Conservation (phyloP, 1,140 invertebrate genomes). For the Lepeophtheirus salmonis region DNA sequence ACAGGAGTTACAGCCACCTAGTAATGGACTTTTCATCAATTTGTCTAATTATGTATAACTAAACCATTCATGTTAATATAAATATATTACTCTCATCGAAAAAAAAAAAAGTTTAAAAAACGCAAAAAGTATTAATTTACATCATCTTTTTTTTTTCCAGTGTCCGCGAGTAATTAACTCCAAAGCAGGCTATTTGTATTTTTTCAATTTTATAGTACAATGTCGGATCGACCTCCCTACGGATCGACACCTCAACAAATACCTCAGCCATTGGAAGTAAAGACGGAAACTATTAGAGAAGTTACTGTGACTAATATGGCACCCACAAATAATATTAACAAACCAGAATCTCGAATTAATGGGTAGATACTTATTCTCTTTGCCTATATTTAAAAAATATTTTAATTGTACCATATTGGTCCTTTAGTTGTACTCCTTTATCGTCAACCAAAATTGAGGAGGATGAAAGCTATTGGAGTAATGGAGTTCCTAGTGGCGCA, state of each 20-base stretch:
- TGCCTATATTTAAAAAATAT: neutral
- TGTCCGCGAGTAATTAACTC: too few relatives aligned
- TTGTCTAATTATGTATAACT: too few relatives aligned
- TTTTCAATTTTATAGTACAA: too few relatives aligned
- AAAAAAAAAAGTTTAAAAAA: too few relatives aligned
- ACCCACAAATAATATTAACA: neutral
- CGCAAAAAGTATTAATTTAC: too few relatives aligned
- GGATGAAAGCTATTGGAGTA: neutral
- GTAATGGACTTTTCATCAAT: too few relatives aligned
- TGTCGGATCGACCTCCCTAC: neutral
- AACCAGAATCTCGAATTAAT: neutral
- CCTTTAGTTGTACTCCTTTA: too few relatives aligned
- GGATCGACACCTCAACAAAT: neutral
- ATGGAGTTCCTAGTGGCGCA: neutral
- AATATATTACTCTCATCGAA: too few relatives aligned
- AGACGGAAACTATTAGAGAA: neutral
- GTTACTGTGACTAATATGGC: neutral
- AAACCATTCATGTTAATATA: too few relatives aligned
- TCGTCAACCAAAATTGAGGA: neutral
- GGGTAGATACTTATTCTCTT: neutral
- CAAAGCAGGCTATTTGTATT: too few relatives aligned
- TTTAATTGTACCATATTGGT: neutral
- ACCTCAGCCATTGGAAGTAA: neutral
- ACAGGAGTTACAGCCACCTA: too few relatives aligned
- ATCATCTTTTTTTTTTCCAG: too few relatives aligned